Evolutionary conservation across 2,797 vertebrate genomes (phyloP).

Genomic region (Rhinophrynus dorsalis): DNA sequence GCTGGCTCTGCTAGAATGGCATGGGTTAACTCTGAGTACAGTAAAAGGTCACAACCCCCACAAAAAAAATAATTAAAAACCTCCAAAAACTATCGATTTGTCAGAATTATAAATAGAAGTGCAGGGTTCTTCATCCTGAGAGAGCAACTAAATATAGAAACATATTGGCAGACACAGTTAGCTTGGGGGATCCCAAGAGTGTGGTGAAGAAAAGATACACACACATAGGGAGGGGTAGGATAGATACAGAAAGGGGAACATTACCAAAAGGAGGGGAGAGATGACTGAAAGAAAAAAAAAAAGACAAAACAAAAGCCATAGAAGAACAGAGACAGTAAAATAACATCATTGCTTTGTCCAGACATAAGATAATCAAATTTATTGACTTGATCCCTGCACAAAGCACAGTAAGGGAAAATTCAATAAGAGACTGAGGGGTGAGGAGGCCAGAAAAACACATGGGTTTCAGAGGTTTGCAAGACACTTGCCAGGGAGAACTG

Average conservation of each 20-base stretch:
- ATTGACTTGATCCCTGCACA: background rate
- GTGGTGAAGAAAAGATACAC: background rate
- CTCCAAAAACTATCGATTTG: constrained; percentile 32
- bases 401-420: background rate
- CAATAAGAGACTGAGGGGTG: background rate
- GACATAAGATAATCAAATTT: background rate
- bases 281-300: background rate
- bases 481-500: too few relatives aligned
- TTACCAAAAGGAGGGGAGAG: too few relatives aligned
- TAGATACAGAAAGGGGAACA: background rate
- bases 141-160: constrained; percentile 18
- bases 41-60: too few relatives aligned
- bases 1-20: too few relatives aligned
- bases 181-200: constrained; percentile 11
- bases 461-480: too few relatives aligned
- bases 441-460: background rate
- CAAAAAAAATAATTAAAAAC: background rate
- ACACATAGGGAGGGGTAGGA: background rate
- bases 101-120: constrained; percentile 13
- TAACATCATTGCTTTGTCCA: background rate
- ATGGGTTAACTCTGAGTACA: too few relatives aligned
- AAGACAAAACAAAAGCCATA: background rate
- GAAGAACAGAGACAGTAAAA: background rate
- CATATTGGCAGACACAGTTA: constrained; percentile 7
- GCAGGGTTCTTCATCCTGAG: background rate